Percentiles rank a stretch among this genome's conserved stretches.
These are phyloP conservation scores for Tricholaema leucomelas DNA, from an alignment of 2,113 vertebrate species.

Conservation along the genomic window DNA sequence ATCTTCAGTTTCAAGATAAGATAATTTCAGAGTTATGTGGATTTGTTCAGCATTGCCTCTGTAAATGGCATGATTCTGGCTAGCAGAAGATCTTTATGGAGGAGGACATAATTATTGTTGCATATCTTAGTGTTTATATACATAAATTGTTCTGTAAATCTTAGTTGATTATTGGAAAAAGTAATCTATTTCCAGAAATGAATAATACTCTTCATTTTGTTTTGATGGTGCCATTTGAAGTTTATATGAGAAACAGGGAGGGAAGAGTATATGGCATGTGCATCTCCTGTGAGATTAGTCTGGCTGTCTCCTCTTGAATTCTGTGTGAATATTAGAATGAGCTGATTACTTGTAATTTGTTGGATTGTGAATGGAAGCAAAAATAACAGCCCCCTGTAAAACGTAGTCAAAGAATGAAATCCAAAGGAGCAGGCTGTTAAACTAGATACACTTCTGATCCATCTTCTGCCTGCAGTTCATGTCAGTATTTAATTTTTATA, in stretches of 20 bases:
- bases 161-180: background rate
- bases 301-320: background rate
- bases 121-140: background rate
- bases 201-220: background rate
- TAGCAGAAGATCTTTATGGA: background rate
- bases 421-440: background rate
- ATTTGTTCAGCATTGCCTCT: background rate
- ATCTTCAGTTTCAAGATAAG: background rate
- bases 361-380: background rate
- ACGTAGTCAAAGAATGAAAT: background rate
- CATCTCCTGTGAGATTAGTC: background rate
- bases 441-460: background rate
- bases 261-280: background rate
- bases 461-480: background rate
- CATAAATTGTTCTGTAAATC: background rate
- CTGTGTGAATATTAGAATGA: background rate
- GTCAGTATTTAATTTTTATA: background rate
- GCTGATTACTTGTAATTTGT: background rate
- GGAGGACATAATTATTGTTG: background rate
- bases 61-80: background rate
- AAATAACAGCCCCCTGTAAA: background rate
- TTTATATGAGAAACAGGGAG: background rate
- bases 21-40: rapidly evolving
- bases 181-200: background rate
- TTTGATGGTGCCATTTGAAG: background rate